These are phyloP conservation scores for Chionomys nivalis DNA, from an alignment of 2,113 vertebrate species.

Conservation along the genomic window DNA sequence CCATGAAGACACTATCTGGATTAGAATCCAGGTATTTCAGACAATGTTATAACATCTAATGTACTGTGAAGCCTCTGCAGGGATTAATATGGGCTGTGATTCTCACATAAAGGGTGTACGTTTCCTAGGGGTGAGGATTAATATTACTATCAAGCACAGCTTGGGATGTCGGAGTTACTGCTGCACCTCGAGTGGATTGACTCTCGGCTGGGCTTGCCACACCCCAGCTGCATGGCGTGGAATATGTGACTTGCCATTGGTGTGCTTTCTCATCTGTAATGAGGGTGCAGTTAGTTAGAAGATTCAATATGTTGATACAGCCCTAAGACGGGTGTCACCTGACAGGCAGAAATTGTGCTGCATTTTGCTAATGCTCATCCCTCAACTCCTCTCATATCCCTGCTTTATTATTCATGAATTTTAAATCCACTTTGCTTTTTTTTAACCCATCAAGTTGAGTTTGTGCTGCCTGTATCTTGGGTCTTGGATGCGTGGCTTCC, in stretches of 20 bases:
- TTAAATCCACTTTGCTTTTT: not conserved
- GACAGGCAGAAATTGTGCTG: not conserved
- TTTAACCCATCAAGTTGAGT: not conserved
- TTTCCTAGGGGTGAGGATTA: not conserved
- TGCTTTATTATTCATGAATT: not conserved
- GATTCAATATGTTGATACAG: not conserved
- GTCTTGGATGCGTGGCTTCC: not conserved
- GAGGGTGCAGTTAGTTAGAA: not conserved
- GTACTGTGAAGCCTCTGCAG: not conserved
- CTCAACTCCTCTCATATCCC: not conserved
- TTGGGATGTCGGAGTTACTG: rapidly evolving
- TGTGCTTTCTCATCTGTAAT: not conserved
- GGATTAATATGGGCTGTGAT: not conserved
- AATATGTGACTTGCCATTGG: not conserved
- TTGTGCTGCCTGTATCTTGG: not conserved
- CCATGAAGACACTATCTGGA: not conserved
- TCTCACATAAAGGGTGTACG: not conserved
- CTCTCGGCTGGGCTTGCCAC: not conserved
- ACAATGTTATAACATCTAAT: not conserved
- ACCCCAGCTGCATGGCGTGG: too few relatives aligned
- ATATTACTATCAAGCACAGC: rapidly evolving
- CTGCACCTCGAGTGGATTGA: not conserved
- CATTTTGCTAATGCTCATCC: not conserved
- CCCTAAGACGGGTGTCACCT: not conserved
- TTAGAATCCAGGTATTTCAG: not conserved